phyloP scores from a whole-genome alignment of 2,888 invertebrate genomes.

The Linnaemya vulpina region DNA sequence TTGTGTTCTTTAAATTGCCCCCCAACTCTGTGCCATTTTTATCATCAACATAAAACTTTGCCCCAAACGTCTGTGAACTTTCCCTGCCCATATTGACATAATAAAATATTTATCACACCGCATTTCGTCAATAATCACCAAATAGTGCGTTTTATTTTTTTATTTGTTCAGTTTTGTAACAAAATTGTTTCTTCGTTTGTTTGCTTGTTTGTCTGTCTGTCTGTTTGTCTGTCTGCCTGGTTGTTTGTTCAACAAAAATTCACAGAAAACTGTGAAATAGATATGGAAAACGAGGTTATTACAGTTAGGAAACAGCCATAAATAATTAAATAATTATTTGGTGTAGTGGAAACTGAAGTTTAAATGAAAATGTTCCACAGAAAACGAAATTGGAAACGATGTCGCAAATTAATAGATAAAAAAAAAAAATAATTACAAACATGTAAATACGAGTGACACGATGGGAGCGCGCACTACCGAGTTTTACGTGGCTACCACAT shows the following conservation, averaged over 20 bases:
- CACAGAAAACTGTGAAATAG: background rate
- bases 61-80: background rate
- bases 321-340: slow-evolving; percentile 59
- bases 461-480: background rate
- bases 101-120: slow-evolving; percentile 74
- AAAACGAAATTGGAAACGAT: slow-evolving; percentile 35
- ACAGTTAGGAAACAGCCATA: slow-evolving; percentile 58
- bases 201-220: background rate
- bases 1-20: no score
- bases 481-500: background rate
- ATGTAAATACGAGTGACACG: slow-evolving; percentile 4
- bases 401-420: slow-evolving; percentile 52
- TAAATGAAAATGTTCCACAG: background rate
- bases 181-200: slow-evolving; percentile 48
- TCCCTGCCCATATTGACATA: slow-evolving; percentile 20
- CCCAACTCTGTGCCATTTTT: background rate
- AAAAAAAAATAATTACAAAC: slow-evolving; percentile 59
- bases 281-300: slow-evolving; percentile 69
- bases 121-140: slow-evolving; percentile 80
- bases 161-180: slow-evolving; percentile 43
- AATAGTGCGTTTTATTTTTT: slow-evolving; percentile 77
- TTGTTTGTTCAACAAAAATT: slow-evolving; percentile 19
- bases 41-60: background rate
- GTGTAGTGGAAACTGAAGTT: slow-evolving; percentile 25
- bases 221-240: no score